These are phyloP conservation scores for Onthophagus taurus DNA, from an alignment of 1,140 invertebrate genomes.

Conservation along the genomic window DNA sequence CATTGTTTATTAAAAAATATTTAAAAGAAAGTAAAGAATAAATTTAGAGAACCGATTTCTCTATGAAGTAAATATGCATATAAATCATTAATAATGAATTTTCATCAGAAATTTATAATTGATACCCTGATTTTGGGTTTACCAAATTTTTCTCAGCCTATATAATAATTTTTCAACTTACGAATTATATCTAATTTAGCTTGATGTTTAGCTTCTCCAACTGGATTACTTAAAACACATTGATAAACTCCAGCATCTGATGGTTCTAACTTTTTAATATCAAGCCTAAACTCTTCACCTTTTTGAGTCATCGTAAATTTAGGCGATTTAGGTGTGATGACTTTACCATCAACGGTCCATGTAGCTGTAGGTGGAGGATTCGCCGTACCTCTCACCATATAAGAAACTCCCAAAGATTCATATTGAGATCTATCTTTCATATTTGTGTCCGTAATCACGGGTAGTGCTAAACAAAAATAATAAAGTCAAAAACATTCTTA, in stretches of 20 bases:
- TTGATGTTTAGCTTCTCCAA: constrained; percentile 61
- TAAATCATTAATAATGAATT: too few relatives aligned
- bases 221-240: constrained; percentile 61
- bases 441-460: constrained; percentile 58
- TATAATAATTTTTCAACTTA: constrained; percentile 43
- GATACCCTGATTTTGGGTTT: constrained; percentile 9
- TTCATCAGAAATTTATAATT: constrained; percentile 4
- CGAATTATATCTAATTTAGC: constrained; percentile 61
- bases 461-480: constrained; percentile 29
- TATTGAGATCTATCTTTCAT: constrained; percentile 64
- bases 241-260: constrained; percentile 70
- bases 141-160: constrained; percentile 7
- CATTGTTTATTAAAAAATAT: too few relatives aligned
- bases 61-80: constrained; percentile 5
- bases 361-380: constrained; percentile 64
- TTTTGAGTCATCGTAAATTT: constrained; percentile 50
- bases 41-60: background rate
- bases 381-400: constrained; percentile 61
- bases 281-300: constrained; percentile 63
- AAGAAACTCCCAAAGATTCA: constrained; percentile 63
- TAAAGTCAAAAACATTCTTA: too few relatives aligned
- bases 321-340: constrained; percentile 46
- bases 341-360: constrained; percentile 67
- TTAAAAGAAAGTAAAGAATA: too few relatives aligned
- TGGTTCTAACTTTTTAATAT: constrained; percentile 55